Evolutionary conservation across 2,113 vertebrate species (phyloP), one percentile per base, ranked within the genome.

Genomic region (Muntiacus reevesi): DNA sequence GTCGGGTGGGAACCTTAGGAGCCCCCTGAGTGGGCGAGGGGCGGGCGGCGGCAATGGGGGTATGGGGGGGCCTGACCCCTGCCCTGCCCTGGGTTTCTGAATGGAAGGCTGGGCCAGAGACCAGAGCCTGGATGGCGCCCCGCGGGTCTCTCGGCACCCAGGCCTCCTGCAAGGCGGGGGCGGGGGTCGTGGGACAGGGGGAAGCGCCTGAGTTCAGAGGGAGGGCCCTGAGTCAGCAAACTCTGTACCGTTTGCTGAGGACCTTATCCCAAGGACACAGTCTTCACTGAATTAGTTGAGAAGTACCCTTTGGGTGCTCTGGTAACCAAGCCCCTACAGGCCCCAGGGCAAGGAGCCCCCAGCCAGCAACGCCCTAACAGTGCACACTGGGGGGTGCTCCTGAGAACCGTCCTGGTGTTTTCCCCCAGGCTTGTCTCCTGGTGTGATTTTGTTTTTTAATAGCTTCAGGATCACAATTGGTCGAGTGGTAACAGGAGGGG

Each of bases 291-390:
- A 16, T 62, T 62, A 3, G 83, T 1, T 43, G 17, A 10, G 14
- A 62, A 30, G 13, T 7, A 47, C 43, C 0, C 16, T 3, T 6
- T 2, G n/a, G 21, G 67, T 3, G 14, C 57, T 60, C 89, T 27
- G 40, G 50, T 8, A 15, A 15, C 21, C 28, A 25, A 83, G 52
- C n/a, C 3, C 14, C 28, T 2, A 13, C 36, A 21, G 23, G 21
- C 9, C 28, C 85, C n/a, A 12, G 36, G 55, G 10, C 57, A 1
- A 15, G 33, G 30, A 23, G 52, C 13, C 45, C n/a, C 45, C 0
- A 0, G 17, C n/a, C 27, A 1, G 67, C 89, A 27, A 14, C 0
- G 2, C 2, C 0, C 4, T 15, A 10, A 15, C 60, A 2, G 21
- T 57, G 36, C 54, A 0, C 14, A 2, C 23, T 1, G 45, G 0